phyloP scores from a whole-genome alignment of 2,888 invertebrate genomes.

The Phlogophora meticulosa region DNA sequence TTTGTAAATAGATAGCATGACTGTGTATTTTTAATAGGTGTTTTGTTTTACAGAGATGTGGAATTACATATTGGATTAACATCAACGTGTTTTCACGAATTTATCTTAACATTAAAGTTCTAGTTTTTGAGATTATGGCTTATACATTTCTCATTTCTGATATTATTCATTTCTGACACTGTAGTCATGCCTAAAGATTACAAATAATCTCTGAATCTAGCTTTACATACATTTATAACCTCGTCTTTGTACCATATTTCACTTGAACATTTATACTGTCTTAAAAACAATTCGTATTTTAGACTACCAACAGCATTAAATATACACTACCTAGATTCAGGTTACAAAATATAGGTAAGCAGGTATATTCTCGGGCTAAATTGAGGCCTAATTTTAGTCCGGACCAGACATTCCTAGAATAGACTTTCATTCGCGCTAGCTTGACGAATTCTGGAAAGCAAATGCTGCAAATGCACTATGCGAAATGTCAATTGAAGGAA shows the following conservation, averaged over 20 bases:
- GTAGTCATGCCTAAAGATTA: background rate
- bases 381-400: constrained; percentile 45
- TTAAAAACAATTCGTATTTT: constrained; percentile 30
- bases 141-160: no score
- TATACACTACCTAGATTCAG: constrained; percentile 28
- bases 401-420: constrained; percentile 46
- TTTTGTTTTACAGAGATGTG: constrained; percentile 22
- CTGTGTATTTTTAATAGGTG: constrained; percentile 23
- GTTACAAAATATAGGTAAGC: constrained; percentile 4
- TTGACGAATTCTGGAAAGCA: constrained; percentile 42
- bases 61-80: background rate
- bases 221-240: no score
- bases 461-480: constrained; percentile 47
- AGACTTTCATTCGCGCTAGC: constrained; percentile 19
- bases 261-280: no score
- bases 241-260: no score
- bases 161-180: no score
- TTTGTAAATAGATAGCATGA: constrained; percentile 45
- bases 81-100: background rate
- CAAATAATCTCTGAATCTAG: no score
- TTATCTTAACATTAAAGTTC: background rate
- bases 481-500: constrained; percentile 55
- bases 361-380: background rate
- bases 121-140: constrained; percentile 3
- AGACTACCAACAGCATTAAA: constrained; percentile 8